Conservation (phyloP, 2,113 vertebrate genomes). For the Malurus alboscapulatus region DNA sequence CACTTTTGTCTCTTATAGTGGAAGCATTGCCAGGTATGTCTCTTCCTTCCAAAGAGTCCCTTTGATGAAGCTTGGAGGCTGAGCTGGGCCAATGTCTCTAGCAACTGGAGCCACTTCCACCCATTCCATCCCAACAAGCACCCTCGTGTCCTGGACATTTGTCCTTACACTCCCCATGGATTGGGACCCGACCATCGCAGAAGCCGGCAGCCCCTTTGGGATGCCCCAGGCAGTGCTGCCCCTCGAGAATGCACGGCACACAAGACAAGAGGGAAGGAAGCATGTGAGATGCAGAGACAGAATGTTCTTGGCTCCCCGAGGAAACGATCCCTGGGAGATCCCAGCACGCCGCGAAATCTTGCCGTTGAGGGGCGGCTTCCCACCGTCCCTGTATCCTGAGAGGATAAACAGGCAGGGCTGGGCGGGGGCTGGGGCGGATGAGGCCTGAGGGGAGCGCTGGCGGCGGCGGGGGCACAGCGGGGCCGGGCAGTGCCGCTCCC, state of each 20-base stretch:
- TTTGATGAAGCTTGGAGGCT: not conserved
- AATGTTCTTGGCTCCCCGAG: not conserved
- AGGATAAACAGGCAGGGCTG: not conserved
- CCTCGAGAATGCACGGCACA: fast-evolving
- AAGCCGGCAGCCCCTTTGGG: not conserved
- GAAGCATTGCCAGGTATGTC: not conserved
- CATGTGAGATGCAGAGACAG: not conserved
- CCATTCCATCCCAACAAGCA: fast-evolving
- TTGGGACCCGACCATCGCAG: fast-evolving
- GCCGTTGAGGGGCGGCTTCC: not conserved
- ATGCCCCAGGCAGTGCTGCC: not conserved
- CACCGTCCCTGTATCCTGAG: not conserved
- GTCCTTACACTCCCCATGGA: fast-evolving
- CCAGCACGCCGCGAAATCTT: not conserved
- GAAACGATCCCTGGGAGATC: not conserved
- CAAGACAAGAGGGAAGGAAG: not conserved
- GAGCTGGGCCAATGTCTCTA: not conserved
- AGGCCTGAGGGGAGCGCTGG: not conserved
- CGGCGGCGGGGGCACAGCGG: not conserved
- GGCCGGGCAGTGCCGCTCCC: not conserved
- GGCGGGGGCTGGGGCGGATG: not conserved
- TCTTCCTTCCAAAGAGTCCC: not conserved
- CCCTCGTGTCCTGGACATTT: not conserved
- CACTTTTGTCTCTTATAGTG: not conserved
- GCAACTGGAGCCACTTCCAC: not conserved